phyloP scores from a whole-genome alignment of 2,113 vertebrate species.

The Phrynosoma platyrhinos region DNA sequence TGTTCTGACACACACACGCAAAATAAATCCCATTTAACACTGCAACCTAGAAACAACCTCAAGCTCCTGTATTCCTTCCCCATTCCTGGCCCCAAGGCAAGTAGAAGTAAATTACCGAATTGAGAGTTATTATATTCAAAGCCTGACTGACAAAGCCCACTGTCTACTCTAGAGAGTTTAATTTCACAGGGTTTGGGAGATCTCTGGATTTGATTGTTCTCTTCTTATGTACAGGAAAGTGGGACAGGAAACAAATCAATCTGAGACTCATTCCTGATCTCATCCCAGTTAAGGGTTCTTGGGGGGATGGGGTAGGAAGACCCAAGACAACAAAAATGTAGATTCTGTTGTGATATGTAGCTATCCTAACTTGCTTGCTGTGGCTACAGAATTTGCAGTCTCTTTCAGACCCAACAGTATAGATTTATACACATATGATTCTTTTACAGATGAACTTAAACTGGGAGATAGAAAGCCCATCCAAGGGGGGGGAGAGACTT shows the following conservation, averaged over 20 bases:
- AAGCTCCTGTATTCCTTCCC: neutral
- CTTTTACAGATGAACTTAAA: fast-evolving
- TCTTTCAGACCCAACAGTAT: neutral
- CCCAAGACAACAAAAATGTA: neutral
- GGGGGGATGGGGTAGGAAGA: neutral
- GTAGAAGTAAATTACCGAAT: neutral
- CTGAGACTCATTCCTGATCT: neutral
- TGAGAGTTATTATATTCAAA: neutral
- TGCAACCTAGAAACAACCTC: neutral
- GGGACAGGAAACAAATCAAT: neutral
- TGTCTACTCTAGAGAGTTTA: neutral
- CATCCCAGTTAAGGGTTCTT: neutral
- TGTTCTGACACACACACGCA: neutral
- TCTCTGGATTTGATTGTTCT: neutral
- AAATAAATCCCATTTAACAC: neutral
- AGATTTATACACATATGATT: fast-evolving
- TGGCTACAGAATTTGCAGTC: neutral
- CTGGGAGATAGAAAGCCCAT: conserved; percentile 41
- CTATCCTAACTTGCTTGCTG: neutral
- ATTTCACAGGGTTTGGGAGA: neutral
- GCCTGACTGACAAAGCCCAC: neutral
- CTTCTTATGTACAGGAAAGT: neutral
- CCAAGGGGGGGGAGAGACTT: conserved; percentile 20
- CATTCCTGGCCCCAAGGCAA: neutral
- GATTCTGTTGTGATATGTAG: neutral